phyloP scores from a whole-genome alignment of 1,140 invertebrate genomes.

The Trichogramma pretiosum region DNA sequence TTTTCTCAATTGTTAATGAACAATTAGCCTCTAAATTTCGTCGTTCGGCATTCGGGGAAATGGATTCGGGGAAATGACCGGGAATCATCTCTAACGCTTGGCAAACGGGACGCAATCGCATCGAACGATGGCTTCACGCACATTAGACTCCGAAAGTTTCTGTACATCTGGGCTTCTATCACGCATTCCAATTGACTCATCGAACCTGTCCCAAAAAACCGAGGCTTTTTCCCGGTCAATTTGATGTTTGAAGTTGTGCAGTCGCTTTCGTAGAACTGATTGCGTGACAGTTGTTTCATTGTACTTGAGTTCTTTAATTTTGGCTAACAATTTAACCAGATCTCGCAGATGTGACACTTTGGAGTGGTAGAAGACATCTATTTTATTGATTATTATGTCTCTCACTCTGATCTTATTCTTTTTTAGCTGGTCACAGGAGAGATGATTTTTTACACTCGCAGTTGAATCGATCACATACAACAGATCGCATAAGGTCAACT shows the following conservation, averaged over 20 bases:
- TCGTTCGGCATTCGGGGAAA: too few species aligned
- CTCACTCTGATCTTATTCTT: not conserved
- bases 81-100: too few species aligned
- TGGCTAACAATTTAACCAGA: conserved; percentile 11
- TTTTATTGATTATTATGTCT: not conserved
- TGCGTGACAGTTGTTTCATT: conserved; percentile 12
- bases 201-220: conserved; percentile 13
- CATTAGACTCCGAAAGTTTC: not conserved
- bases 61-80: too few species aligned
- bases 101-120: not conserved
- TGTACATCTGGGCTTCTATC: conserved; percentile 3
- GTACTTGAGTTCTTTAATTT: conserved; percentile 16
- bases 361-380: not conserved
- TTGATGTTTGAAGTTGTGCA: conserved; percentile 13
- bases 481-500: not conserved
- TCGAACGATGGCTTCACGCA: conserved; percentile 9
- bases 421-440: not conserved
- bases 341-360: not conserved
- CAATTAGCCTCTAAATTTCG: too few species aligned
- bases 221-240: conserved; percentile 4
- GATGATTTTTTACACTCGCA: too few species aligned
- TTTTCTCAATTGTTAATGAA: too few species aligned
- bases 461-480: not conserved
- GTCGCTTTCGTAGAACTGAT: conserved; percentile 6
- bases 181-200: conserved; percentile 14